Evolutionary conservation across 2,888 invertebrate genomes (phyloP), one percentile per base, ranked within the genome.

Genomic region (Rosalia funebris): DNA sequence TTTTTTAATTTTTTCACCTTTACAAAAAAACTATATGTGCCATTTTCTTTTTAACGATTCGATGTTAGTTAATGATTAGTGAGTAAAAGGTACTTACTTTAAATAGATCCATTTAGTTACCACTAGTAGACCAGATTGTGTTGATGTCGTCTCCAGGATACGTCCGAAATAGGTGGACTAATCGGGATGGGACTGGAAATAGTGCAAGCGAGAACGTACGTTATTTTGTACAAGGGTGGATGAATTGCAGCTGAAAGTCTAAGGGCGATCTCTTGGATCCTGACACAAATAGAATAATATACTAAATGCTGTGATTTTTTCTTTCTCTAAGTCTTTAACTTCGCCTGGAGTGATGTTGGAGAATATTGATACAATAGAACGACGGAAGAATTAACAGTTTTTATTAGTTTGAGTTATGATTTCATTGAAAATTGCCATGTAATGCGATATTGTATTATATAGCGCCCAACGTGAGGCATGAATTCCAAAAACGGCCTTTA

Each of bases 21-120:
- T 62, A 61, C 53, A 56, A 57, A 52, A 52, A 57, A 62, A 56
- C 37, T 50, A 60, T 55, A 50, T 63, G 62, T 63, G 62, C 62
- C 62, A 63, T 63, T 63, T 62, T 63, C 48, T 20, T 62, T 63
- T 59, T 54, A 50, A 37, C 25, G 14, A 45, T 37, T 20, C 16
- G 39, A 50, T 37, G 32, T 36, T 48, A 36, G 9, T 7, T 34
- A n/a, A 37, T 19, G 10, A 19, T 14, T 4, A 37, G 37, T 39
- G 5, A n/a, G 7, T 25, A 34, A 34, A 34, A 34, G 10, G 50
- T 48, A 39, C 19, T 50, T 37, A 19, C 9, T 39, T 37, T 37
- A 14, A 17, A 15, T 46, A 46, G 46, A 32, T 32, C n/a, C n/a
- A n/a, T n/a, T 42, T 47, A 36, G 47, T 47, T 47, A 47, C 47